These are phyloP conservation scores for Mohoua ochrocephala DNA, from an alignment of 2,113 vertebrate genomes.

Conservation along the genomic window DNA sequence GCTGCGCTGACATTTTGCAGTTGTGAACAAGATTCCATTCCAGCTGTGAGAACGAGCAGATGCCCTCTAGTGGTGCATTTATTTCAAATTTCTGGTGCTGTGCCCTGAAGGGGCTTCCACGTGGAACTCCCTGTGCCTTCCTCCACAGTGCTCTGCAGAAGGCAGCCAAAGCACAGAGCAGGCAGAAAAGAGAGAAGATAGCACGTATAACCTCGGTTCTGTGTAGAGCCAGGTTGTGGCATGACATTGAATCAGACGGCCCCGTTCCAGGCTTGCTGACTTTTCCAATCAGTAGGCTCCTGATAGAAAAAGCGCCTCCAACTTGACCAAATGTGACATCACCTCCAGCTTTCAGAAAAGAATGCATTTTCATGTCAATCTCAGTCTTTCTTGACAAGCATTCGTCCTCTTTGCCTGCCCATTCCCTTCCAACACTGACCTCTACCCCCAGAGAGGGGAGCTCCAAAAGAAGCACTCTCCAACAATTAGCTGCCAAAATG, in stretches of 20 bases:
- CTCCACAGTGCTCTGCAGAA: neutral
- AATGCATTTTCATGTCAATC: neutral
- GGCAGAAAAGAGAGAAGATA: neutral
- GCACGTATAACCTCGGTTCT: neutral
- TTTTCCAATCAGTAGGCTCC: neutral
- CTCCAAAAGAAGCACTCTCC: neutral
- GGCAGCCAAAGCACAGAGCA: neutral
- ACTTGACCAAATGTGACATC: neutral
- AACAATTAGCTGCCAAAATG: neutral
- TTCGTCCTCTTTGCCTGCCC: accelerated
- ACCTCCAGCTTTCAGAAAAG: neutral
- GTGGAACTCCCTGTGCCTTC: neutral
- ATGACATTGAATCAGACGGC: neutral
- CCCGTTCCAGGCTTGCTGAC: neutral
- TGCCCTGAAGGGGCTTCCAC: neutral
- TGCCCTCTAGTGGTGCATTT: constrained; percentile 53
- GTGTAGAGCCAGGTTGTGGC: neutral
- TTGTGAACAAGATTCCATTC: neutral
- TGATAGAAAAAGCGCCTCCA: neutral
- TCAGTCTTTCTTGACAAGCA: neutral
- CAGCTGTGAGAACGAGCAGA: neutral
- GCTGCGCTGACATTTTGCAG: neutral
- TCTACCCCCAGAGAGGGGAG: neutral
- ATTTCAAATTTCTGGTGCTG: neutral
- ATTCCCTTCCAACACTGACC: neutral